Conservation (phyloP, 2,888 invertebrate species). For the Caenorhabditis sp. region DNA sequence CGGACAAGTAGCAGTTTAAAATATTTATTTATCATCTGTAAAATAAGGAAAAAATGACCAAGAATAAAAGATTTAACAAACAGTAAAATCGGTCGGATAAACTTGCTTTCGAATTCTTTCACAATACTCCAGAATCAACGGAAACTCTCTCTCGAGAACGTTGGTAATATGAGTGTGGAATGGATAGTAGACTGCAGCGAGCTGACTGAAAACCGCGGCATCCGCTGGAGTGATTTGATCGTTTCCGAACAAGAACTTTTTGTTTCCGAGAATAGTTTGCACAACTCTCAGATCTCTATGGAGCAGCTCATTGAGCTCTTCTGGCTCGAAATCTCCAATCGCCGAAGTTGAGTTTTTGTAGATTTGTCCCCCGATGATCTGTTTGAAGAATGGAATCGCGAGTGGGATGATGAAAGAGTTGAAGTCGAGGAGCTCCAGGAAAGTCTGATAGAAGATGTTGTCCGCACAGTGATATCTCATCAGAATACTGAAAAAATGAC, state of each 20-base stretch:
- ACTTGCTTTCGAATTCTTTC: constrained; percentile 37
- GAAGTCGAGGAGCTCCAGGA: constrained; percentile 30
- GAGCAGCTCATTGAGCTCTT: constrained; percentile 60
- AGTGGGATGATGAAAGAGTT: constrained; percentile 31
- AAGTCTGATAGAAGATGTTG: constrained; percentile 47
- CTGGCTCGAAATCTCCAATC: constrained; percentile 60
- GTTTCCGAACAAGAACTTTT: constrained; percentile 92
- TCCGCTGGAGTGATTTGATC: constrained; percentile 91
- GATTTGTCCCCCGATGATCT: constrained; percentile 32
- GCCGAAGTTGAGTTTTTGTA: constrained; percentile 17
- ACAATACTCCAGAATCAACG: constrained; percentile 36
- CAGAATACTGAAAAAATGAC: constrained; percentile 40
- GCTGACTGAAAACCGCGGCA: constrained; percentile 79
- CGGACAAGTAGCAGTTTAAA: background rate
- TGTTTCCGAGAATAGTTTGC: constrained; percentile 92
- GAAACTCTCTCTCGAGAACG: constrained; percentile 50
- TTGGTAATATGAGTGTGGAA: constrained; percentile 20
- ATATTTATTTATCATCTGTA: background rate
- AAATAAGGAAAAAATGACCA: background rate
- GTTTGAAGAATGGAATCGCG: constrained; percentile 38
- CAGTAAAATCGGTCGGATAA: constrained; percentile 59
- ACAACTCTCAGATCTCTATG: constrained; percentile 91
- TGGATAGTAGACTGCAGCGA: constrained; percentile 75
- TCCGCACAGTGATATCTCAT: constrained; percentile 49
- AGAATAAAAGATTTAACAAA: background rate